Evolutionary conservation across 2,113 vertebrate genomes (phyloP).

Genomic region (Oplegnathus fasciatus): DNA sequence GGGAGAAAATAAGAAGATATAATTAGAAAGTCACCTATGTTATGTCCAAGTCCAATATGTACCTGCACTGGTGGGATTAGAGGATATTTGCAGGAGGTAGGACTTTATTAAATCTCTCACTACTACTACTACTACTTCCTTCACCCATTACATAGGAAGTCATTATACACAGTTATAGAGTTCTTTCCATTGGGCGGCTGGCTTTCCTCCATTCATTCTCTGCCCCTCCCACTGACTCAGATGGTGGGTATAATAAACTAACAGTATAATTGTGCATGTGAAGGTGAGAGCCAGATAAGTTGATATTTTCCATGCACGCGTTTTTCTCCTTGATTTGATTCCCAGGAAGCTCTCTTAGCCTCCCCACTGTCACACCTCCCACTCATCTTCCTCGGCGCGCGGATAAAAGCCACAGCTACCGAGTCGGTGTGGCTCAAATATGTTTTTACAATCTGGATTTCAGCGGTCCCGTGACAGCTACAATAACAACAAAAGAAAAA

Average conservation of each 20-base stretch:
- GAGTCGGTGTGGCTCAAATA: neutral
- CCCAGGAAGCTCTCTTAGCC: neutral
- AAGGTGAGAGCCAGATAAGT: neutral
- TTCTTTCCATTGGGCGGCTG: neutral
- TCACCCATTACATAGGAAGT: neutral
- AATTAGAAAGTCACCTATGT: neutral
- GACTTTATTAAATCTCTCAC: neutral
- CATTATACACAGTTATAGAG: neutral
- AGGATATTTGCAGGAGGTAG: neutral
- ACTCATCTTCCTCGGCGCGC: neutral
- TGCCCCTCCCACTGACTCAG: neutral
- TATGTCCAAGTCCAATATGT: neutral
- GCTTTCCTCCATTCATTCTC: neutral
- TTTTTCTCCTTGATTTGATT: neutral
- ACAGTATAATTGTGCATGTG: neutral
- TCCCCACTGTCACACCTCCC: neutral
- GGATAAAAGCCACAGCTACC: neutral
- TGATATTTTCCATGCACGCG: neutral
- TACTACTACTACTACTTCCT: neutral
- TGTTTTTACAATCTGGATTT: constrained; percentile 39
- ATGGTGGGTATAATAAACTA: neutral
- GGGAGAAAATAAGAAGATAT: neutral
- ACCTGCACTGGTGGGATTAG: neutral
- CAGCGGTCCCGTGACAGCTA: constrained; percentile 66
- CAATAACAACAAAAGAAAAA: constrained; percentile 51